These are phyloP conservation scores for Platygyra sinensis DNA, from an alignment of 64 coral and sea anemone species.

Conservation along the genomic window DNA sequence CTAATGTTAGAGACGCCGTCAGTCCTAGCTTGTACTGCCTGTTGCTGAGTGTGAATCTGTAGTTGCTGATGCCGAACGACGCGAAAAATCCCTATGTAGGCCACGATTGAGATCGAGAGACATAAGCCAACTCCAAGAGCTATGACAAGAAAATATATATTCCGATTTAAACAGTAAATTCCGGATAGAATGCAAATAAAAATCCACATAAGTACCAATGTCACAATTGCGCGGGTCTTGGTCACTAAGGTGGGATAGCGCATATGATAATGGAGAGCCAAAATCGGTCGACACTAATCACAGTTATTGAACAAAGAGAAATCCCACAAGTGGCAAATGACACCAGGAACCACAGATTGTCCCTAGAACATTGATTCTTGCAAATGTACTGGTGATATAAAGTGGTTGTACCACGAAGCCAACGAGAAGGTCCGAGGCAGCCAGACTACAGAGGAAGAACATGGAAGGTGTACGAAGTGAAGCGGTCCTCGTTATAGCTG, in stretches of 20 bases:
- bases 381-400: background rate
- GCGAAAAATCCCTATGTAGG: background rate
- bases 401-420: slow-evolving; percentile 5
- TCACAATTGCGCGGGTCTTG: background rate
- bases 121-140: background rate
- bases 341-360: background rate
- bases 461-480: slow-evolving; percentile 13
- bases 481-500: background rate
- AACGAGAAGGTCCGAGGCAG: slow-evolving; percentile 26
- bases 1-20: background rate
- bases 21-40: background rate
- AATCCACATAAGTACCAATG: background rate
- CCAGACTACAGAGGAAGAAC: background rate
- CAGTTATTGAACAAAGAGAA: background rate
- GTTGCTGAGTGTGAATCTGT: background rate
- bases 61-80: background rate
- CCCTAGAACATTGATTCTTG: background rate
- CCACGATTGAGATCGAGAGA: background rate
- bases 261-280: slow-evolving; percentile 21
- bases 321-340: slow-evolving; percentile 2
- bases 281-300: slow-evolving; percentile 28
- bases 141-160: background rate
- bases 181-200: background rate
- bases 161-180: background rate
- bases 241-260: slow-evolving; percentile 15